These are phyloP conservation scores for Labeo catla DNA, from an alignment of 2,113 vertebrate species.

Conservation along the genomic window DNA sequence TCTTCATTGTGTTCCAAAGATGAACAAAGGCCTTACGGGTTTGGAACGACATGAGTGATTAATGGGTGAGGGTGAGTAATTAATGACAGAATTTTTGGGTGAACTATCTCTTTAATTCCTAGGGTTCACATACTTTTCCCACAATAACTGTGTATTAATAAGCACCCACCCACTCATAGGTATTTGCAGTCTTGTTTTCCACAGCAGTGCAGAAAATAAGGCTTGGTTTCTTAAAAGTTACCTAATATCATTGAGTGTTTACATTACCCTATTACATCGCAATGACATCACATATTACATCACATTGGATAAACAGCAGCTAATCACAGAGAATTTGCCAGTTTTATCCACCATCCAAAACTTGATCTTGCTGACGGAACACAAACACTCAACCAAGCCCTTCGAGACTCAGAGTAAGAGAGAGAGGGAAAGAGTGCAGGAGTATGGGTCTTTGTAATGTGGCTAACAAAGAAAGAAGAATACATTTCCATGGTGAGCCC, in stretches of 20 bases:
- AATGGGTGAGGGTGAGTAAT: no score
- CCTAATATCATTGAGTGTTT: not conserved
- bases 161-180: not conserved
- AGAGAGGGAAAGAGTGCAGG: not conserved
- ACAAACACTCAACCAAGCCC: slow-evolving; percentile 53
- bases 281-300: slow-evolving; percentile 17
- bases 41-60: no score
- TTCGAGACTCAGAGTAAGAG: slow-evolving; percentile 20
- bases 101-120: no score
- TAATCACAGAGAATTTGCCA: not conserved
- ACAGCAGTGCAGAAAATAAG: not conserved
- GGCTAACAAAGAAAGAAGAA: slow-evolving; percentile 37
- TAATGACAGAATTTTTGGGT: no score
- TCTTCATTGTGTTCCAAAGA: no score
- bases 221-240: not conserved
- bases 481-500: slow-evolving; percentile 45
- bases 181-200: not conserved
- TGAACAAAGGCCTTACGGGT: no score
- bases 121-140: not conserved
- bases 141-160: not conserved
- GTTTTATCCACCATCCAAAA: not conserved
- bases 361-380: slow-evolving; percentile 18
- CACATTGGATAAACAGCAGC: not conserved
- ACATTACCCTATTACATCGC: not conserved
- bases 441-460: slow-evolving; percentile 22